Base-by-base conservation (phyloP, 2,888 invertebrate genomes). In the Pharmacophagus antenor region DNA sequence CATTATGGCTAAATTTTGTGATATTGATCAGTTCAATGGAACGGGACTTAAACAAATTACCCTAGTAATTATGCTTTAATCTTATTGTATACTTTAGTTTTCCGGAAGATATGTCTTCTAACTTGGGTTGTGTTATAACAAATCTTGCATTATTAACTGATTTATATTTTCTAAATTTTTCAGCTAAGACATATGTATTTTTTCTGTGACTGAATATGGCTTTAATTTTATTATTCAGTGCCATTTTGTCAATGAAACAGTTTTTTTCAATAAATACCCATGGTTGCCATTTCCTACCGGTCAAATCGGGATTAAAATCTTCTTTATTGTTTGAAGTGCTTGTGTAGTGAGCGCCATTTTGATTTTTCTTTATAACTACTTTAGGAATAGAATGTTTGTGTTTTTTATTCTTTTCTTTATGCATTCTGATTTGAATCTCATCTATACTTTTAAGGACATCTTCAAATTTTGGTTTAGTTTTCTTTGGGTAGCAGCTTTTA, bases 381-480 rank as follows among this genome's bases (percentile, higher is more conserved):
- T 91, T 91, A 61, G 91, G 91, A 65, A 91, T 79, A 52, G 70
- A 60, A 65, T 77, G 83, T 70, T 85, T 89, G 31, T 64, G 37
- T 68, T 84, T 87, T 73, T 83, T 89, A 56, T 66, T 71, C 62
- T 86, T 86, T 71, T 83, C 82, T 76, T 83, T 89, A 63, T 83
- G 84, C 71, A 70, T 83, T 77, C 85, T 84, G 66, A 82, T 80
- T 70, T 88, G 86, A 59, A 88, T 78, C 78, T 90, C 88, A 66
- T 91, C 91, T 65, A 91, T 88, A 72, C 83, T 90, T 79, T 86
- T 90, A 56, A 91, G 80, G 56, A 91, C 91, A 72, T 91, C 91
- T 76, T 91, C 91, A 72, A 91, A 91, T 72, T 86, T 90, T 51
- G 88, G 91, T 72, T 90, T 91, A 59, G 71, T 68, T 72, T 88